These are phyloP conservation scores for Hydrozoanthus tunicans DNA, from an alignment of 64 coral and sea anemone species.

Conservation along the genomic window DNA sequence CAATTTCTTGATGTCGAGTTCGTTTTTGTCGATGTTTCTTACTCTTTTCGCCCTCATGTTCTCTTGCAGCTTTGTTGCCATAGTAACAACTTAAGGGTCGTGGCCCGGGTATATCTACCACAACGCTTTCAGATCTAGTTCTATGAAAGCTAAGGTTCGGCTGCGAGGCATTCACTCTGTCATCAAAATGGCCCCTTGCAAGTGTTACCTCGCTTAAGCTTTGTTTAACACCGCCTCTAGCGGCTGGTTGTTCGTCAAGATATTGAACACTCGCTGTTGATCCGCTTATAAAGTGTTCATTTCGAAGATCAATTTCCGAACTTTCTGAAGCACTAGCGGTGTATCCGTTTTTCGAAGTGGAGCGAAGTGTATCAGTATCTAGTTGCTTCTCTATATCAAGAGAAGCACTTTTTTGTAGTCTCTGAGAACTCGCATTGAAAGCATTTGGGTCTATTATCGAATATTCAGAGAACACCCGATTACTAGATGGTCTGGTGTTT, in stretches of 20 bases:
- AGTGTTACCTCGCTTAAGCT: slow-evolving; percentile 1
- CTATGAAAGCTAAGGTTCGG: slow-evolving; percentile 22
- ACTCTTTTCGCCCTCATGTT: neutral
- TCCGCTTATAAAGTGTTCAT: neutral
- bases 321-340: slow-evolving; percentile 44
- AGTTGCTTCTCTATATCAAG: slow-evolving; percentile 33
- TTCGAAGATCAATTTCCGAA: slow-evolving; percentile 11
- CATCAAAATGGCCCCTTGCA: slow-evolving; percentile 9
- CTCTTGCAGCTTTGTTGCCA: neutral
- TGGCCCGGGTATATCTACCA: slow-evolving; percentile 15
- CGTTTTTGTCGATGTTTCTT: neutral
- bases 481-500: neutral
- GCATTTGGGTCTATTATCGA: neutral
- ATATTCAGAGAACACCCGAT: neutral
- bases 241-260: slow-evolving; percentile 46
- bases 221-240: neutral
- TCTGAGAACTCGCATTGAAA: neutral
- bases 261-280: slow-evolving; percentile 62
- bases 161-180: slow-evolving; percentile 6
- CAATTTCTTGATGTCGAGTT: neutral
- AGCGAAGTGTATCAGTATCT: neutral
- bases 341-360: neutral
- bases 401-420: neutral
- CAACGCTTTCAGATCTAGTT: neutral
- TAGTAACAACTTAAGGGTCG: neutral